Base-by-base conservation (phyloP, 2,888 invertebrate genomes). In the Steinernema hermaphroditum region DNA sequence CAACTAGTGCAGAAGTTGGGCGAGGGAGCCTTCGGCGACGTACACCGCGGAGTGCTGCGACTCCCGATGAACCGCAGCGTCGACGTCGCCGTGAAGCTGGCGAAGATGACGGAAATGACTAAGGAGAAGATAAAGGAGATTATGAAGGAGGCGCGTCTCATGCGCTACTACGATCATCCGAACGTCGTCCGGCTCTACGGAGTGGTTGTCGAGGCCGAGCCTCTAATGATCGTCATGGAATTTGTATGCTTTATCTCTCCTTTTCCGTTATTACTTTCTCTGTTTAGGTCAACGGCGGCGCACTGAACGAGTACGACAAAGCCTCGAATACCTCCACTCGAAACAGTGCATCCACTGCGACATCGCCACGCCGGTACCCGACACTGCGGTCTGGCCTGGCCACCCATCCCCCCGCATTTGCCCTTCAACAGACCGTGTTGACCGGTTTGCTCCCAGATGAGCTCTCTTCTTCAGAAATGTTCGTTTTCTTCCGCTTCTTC, bases 191-290 rank as follows among this genome's bases (percentile, higher is more conserved):
- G 27, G 12, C 43, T 74, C 32, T 74, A 69, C 46, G 74, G 74
- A 22, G 74, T 74, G 27, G 72, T 50, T 4, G 57, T 74, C 41
- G 73, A 74, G 41, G 37, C 50, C 24, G 74, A 74, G 46, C 74
- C 74, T 29, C 44, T 74, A 16, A 73, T 74, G 73, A 74, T 74
- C 37, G 74, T 74, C 19, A 74, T 74, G 74, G 74, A 74, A 44
- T 43, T 74, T 41, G 62, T 70, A n/a, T 9, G 43, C 14, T 41
- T 8, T 41, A n/a, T n/a, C n/a, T n/a, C n/a, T n/a, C n/a, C n/a
- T n/a, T n/a, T n/a, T n/a, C n/a, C n/a, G n/a, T n/a, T n/a, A n/a
- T n/a, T n/a, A n/a, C n/a, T n/a, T n/a, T n/a, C n/a, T n/a, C n/a
- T n/a, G n/a, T 41, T 14, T 14, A 41, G 43, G 43, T 71, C 19